These are phyloP conservation scores for Osmerus eperlanus DNA, from an alignment of 2,113 vertebrate genomes.

Conservation along the genomic window DNA sequence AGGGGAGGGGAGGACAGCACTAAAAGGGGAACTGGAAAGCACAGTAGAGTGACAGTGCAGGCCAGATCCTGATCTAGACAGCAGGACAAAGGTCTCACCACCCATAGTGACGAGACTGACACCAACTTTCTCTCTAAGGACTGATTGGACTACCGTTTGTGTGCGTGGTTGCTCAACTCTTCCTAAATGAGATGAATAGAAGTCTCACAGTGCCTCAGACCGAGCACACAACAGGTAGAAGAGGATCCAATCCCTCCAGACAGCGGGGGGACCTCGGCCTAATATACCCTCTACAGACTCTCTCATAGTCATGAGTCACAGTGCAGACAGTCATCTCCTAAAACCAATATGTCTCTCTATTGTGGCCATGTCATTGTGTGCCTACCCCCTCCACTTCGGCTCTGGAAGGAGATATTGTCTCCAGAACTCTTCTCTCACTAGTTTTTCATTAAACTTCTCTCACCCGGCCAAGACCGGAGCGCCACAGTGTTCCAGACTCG, in stretches of 20 bases:
- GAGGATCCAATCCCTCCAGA: constrained; percentile 33
- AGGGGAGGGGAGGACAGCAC: background rate
- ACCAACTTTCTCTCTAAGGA: constrained; percentile 9
- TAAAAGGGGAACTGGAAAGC: background rate
- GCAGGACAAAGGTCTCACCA: constrained; percentile 1
- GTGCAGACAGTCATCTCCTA: constrained; percentile 37
- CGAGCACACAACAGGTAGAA: background rate
- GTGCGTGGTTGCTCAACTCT: background rate
- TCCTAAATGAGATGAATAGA: background rate
- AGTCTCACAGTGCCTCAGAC: constrained; percentile 16
- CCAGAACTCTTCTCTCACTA: constrained; percentile 48
- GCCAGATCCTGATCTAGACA: background rate
- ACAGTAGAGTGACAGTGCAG: background rate
- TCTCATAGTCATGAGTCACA: constrained; percentile 40
- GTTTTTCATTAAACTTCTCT: constrained; percentile 68
- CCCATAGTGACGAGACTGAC: background rate
- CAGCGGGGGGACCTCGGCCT: constrained; percentile 18
- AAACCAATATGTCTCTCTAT: constrained; percentile 50
- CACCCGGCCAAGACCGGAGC: constrained; percentile 31
- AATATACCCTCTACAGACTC: constrained; percentile 21
- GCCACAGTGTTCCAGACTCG: constrained; percentile 38
- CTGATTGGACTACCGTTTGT: background rate
- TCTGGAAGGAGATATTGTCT: constrained; percentile 53
- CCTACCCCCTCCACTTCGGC: constrained; percentile 31
- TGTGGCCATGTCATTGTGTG: constrained; percentile 48